Percentiles rank a stretch among this genome's conserved stretches.
These are phyloP conservation scores for Astreopora myriophthalma DNA, from an alignment of 64 coral and sea anemone genomes.

Conservation along the genomic window DNA sequence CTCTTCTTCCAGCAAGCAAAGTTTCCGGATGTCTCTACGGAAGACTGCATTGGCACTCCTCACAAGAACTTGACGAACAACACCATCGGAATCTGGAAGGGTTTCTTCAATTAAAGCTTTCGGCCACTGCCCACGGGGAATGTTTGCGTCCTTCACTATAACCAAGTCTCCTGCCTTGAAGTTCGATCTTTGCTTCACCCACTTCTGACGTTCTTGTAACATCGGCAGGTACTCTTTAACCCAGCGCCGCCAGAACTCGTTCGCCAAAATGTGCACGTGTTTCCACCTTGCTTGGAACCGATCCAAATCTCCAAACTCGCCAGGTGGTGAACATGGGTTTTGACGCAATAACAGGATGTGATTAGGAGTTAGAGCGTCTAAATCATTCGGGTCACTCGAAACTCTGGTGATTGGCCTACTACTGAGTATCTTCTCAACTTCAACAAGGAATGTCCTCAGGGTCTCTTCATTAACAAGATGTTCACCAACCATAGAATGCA, in stretches of 20 bases:
- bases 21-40: slow-evolving; percentile 37
- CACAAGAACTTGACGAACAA: slow-evolving; percentile 56
- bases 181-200: slow-evolving; percentile 48
- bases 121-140: slow-evolving; percentile 55
- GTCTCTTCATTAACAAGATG: slow-evolving; percentile 13
- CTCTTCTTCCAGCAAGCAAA: slow-evolving; percentile 48
- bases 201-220: slow-evolving; percentile 65
- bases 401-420: slow-evolving; percentile 48
- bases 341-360: slow-evolving; percentile 41
- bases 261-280: slow-evolving; percentile 51
- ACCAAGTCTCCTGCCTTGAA: slow-evolving; percentile 62
- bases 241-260: slow-evolving; percentile 60
- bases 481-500: slow-evolving; percentile 34
- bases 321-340: not conserved
- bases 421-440: slow-evolving; percentile 49
- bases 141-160: too few relatives aligned
- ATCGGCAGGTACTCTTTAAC: slow-evolving; percentile 61
- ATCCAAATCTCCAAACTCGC: slow-evolving; percentile 7
- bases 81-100: slow-evolving; percentile 51
- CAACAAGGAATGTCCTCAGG: not conserved
- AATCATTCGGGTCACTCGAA: slow-evolving; percentile 34
- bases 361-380: slow-evolving; percentile 37
- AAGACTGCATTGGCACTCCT: slow-evolving; percentile 47
- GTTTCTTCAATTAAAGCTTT: slow-evolving; percentile 62
- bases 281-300: slow-evolving; percentile 61